phyloP scores from a whole-genome alignment of 2,797 vertebrate species.

The Mus spretus region DNA sequence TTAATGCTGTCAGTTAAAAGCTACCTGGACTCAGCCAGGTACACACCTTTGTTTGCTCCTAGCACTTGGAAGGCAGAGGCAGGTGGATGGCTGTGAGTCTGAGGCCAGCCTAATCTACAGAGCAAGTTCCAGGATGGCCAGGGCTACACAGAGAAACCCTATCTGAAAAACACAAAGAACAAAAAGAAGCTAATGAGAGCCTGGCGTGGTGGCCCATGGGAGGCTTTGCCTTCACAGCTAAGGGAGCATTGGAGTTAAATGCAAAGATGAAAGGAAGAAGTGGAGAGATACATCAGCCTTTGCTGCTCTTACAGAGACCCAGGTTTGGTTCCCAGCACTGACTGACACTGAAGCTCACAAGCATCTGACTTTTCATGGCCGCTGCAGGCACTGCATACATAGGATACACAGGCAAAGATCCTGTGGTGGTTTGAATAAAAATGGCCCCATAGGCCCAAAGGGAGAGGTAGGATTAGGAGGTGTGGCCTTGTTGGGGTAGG shows the following conservation, averaged over 20 bases:
- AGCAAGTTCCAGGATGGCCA: no score
- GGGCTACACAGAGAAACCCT: no score
- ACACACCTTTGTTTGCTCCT: not conserved
- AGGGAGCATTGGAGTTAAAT: not conserved
- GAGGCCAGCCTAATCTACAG: no score
- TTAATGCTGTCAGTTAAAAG: conserved; percentile 14
- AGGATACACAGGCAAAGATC: not conserved
- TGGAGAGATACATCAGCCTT: not conserved
- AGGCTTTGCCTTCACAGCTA: not conserved
- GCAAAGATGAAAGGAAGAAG: not conserved
- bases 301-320: not conserved
- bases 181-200: not conserved
- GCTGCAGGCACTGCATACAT: not conserved
- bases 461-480: not conserved
- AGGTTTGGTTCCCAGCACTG: no score
- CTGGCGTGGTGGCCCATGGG: no score
- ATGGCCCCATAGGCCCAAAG: not conserved
- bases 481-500: not conserved
- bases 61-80: not conserved
- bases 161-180: not conserved
- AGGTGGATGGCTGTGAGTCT: no score
- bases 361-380: not conserved
- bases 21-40: not conserved
- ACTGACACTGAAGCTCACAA: no score
- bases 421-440: not conserved